These are phyloP conservation scores for Andrena dorsata DNA, from an alignment of 2,888 invertebrate species.

Conservation along the genomic window DNA sequence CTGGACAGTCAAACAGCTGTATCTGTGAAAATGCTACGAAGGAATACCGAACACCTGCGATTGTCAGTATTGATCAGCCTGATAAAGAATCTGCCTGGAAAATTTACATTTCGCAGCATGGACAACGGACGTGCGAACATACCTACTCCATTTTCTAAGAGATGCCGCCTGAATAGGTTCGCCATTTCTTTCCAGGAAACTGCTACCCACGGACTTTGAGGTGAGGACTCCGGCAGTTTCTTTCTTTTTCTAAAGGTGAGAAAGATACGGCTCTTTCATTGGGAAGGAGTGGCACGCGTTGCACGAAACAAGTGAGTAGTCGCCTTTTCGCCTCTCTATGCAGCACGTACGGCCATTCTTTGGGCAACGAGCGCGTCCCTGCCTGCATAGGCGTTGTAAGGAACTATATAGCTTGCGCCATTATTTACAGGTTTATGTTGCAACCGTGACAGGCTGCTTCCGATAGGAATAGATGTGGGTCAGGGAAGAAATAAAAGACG, in stretches of 20 bases:
- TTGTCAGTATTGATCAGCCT: background rate
- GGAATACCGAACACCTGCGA: background rate
- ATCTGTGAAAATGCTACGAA: background rate
- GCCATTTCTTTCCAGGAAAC: conserved; percentile 44
- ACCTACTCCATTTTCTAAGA: conserved; percentile 6
- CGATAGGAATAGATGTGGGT: background rate
- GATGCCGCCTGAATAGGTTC: conserved; percentile 27
- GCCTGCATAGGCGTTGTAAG: background rate
- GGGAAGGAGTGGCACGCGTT: conserved; percentile 10
- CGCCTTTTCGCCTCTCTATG: background rate
- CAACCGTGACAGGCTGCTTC: background rate
- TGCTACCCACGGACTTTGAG: conserved; percentile 30
- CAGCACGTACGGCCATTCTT: conserved; percentile 9
- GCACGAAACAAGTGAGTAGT: conserved; percentile 21
- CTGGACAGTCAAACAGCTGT: background rate
- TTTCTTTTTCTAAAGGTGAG: conserved; percentile 20
- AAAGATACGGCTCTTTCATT: conserved; percentile 27
- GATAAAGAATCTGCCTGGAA: background rate
- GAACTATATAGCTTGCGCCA: conserved; percentile 15
- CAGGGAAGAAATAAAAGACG: too few species aligned
- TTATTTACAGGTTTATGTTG: conserved; percentile 14
- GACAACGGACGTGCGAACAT: background rate
- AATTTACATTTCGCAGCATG: conserved; percentile 19
- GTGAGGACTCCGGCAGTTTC: background rate
- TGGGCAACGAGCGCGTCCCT: background rate